These are phyloP conservation scores for Ptychochromis oligacanthus DNA, from an alignment of 2,113 vertebrate species.

Conservation along the genomic window DNA sequence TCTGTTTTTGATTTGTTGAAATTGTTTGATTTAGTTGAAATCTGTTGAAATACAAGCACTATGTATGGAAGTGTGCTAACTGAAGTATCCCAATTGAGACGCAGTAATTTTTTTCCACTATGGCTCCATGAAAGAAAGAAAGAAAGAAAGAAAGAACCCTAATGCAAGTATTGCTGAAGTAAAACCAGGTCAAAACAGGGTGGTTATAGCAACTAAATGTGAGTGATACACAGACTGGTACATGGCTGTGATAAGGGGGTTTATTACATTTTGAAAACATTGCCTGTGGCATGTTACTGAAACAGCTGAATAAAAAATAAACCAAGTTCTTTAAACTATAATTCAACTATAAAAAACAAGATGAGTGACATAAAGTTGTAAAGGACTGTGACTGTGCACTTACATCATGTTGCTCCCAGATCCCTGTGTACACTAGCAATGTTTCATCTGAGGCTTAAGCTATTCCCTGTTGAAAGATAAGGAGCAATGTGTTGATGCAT, in stretches of 20 bases:
- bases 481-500: constrained; percentile 58
- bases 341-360: constrained; percentile 32
- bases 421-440: constrained; percentile 30
- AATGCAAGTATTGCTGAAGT: constrained; percentile 6
- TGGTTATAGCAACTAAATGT: neutral
- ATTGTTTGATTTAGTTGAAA: neutral
- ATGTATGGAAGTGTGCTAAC: neutral
- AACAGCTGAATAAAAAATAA: constrained; percentile 30
- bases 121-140: neutral
- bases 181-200: constrained; percentile 10
- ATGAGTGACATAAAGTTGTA: constrained; percentile 34
- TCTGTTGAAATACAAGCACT: neutral
- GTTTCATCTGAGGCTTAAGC: constrained; percentile 56
- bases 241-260: constrained; percentile 4
- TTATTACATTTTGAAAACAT: constrained; percentile 42
- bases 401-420: constrained; percentile 62
- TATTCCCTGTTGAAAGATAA: constrained; percentile 49
- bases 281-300: constrained; percentile 33
- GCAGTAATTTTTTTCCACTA: neutral
- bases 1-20: neutral
- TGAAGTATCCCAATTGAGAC: neutral
- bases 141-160: neutral
- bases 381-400: constrained; percentile 53
- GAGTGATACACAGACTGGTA: neutral
- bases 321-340: constrained; percentile 38